Conservation (phyloP, 2,113 vertebrate species). For the rat (Rattus norvegicus) region DNA sequence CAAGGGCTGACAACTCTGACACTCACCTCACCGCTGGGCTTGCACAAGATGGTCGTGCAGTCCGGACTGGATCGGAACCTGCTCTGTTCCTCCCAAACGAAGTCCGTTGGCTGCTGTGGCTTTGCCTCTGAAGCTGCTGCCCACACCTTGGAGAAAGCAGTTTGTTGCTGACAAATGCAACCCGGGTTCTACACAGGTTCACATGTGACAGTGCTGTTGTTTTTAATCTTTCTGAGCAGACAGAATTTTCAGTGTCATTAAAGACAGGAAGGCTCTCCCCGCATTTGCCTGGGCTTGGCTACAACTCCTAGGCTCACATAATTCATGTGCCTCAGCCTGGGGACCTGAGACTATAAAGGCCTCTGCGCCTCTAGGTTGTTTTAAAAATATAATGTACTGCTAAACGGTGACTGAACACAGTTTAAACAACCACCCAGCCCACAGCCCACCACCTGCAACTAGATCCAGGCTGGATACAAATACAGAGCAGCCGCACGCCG, state of each 20-base stretch:
- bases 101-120: constrained; percentile 77
- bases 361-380: neutral
- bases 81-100: constrained; percentile 84
- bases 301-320: neutral
- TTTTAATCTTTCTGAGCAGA: neutral
- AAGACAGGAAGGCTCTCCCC: neutral
- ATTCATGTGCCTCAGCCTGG: neutral
- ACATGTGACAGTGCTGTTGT: neutral
- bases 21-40: constrained; percentile 76
- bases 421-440: neutral
- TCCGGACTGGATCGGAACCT: constrained; percentile 73
- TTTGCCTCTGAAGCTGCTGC: constrained; percentile 68
- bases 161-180: neutral
- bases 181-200: neutral
- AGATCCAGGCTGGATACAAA: neutral
- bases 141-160: constrained; percentile 80
- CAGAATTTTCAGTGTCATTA: neutral
- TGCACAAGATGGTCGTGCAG: constrained; percentile 80
- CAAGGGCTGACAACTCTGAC: neutral
- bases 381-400: neutral
- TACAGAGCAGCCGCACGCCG: neutral
- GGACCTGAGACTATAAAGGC: neutral
- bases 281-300: neutral
- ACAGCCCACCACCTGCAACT: neutral
- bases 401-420: no score